Conservation (phyloP, 2,888 invertebrate genomes). For the Buathra laborator region DNA sequence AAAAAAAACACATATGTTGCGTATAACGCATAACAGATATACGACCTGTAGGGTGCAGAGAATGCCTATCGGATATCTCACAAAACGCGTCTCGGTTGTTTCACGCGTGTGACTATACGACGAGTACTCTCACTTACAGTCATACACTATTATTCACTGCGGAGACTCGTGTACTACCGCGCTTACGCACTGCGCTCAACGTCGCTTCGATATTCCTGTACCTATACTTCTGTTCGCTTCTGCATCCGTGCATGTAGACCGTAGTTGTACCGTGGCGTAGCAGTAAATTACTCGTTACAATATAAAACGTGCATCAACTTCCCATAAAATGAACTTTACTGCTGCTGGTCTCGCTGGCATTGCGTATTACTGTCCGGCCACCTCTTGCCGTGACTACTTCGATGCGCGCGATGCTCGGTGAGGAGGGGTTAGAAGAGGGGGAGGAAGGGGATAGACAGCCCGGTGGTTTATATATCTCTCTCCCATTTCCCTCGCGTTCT, state of each 20-base stretch:
- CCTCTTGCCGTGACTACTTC: constrained; percentile 25
- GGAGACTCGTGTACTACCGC: constrained; percentile 6
- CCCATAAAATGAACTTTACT: constrained; percentile 67
- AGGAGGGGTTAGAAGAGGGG: not conserved
- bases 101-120: constrained; percentile 8
- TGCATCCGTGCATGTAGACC: not conserved
- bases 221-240: not conserved
- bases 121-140: not conserved
- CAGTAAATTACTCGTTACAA: constrained; percentile 70
- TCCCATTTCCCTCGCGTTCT: constrained; percentile 4
- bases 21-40: not conserved
- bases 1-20: not conserved
- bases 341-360: constrained; percentile 36
- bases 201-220: constrained; percentile 17
- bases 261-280: constrained; percentile 36
- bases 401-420: not conserved
- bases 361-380: constrained; percentile 34
- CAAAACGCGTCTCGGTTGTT: constrained; percentile 1
- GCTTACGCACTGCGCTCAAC: constrained; percentile 4
- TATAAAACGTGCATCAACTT: constrained; percentile 70
- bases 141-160: not conserved
- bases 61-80: not conserved
- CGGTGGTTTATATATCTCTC: not conserved
- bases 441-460: not conserved
- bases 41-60: not conserved